Percentiles rank a stretch among this genome's conserved stretches.
These are phyloP conservation scores for Sweltsa coloradensis DNA, from an alignment of 1,140 invertebrate species.

Conservation along the genomic window DNA sequence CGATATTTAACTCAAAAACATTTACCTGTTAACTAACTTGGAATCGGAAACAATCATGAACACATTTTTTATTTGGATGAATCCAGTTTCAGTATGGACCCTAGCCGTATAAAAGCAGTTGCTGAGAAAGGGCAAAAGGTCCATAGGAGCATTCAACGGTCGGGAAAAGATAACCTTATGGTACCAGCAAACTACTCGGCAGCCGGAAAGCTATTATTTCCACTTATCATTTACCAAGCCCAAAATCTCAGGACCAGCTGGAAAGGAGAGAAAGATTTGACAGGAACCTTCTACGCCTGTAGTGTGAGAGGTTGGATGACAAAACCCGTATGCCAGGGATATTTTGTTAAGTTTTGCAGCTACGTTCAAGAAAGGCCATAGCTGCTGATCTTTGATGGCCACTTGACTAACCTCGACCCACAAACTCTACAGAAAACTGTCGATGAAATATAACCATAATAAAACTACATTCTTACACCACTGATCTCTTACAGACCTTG, in stretches of 20 bases:
- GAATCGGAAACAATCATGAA: constrained; percentile 12
- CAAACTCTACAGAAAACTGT: constrained; percentile 1
- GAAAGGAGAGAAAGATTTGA: constrained; percentile 10
- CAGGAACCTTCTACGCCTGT: constrained; percentile 12
- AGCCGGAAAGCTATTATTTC: constrained; percentile 6
- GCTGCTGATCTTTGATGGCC: constrained; percentile 11
- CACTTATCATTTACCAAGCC: constrained; percentile 10
- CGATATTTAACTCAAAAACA: no score
- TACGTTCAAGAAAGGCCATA: constrained; percentile 8
- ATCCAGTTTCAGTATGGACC: constrained; percentile 8
- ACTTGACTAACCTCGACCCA: constrained; percentile 10
- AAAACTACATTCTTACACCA: constrained; percentile 11
- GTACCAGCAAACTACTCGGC: constrained; percentile 9
- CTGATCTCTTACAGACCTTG: constrained; percentile 10
- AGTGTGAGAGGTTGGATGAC: constrained; percentile 12
- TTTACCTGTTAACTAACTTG: no score
- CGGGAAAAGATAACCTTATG: constrained; percentile 8
- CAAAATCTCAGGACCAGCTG: constrained; percentile 5
- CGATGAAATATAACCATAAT: constrained; percentile 8
- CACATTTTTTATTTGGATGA: constrained; percentile 15
- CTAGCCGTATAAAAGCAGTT: constrained; percentile 5
- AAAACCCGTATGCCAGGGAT: constrained; percentile 7
- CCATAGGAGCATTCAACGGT: constrained; percentile 7
- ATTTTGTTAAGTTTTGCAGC: constrained; percentile 3
- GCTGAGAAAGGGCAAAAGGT: constrained; percentile 11